Base-by-base conservation (phyloP, 2,888 invertebrate species). In the Tigriopus californicus region DNA sequence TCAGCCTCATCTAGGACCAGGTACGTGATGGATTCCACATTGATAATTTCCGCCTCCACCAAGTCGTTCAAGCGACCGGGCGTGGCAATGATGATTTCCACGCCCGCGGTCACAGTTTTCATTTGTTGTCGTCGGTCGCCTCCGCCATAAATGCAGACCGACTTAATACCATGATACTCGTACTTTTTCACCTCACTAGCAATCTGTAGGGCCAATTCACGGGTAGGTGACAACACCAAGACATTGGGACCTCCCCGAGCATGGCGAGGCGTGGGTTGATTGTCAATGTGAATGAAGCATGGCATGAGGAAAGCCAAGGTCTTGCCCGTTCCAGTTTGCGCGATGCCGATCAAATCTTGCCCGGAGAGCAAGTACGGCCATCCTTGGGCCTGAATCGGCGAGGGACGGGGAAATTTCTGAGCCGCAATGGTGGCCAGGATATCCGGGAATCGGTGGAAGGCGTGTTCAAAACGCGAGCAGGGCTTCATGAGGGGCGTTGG, bases 281-380 rank as follows among this genome's bases (percentile, higher is more conserved):
- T 81, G 63, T 90, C 88, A 62, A 91, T 90, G 68, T 95, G 94
- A 64, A 95, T 84, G 65, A 95, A 76, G 12, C 90, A 94, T 10
- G 95, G 95, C 58, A 95, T 70, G 1, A 94, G 73, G 68, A 92
- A 95, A 0, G 92, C 95, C 60, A 97, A 74, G 0, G 97, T 97
- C 74, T 97, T 97, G 0, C 92, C 90, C 68, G 74, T 72, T 42
- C 76, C n/a, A 6, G 90, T 90, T 73, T 92, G 94, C 1, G 95
- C 95, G 64, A 97, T 94, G 10, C 95, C 95, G 69, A 97, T 94
- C 69, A 95, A 72, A 72, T 97, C 95, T 67, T 83, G 80, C 0
- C 97, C 97, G 67, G 81, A 80, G 47, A 97, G 72, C 0, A 95
- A 75, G 62, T 95, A 78, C 1, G 97, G 97, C 95, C 95, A 97